Evolutionary conservation across 2,888 invertebrate genomes (phyloP).

Genomic region (Brachyopa scutellaris): DNA sequence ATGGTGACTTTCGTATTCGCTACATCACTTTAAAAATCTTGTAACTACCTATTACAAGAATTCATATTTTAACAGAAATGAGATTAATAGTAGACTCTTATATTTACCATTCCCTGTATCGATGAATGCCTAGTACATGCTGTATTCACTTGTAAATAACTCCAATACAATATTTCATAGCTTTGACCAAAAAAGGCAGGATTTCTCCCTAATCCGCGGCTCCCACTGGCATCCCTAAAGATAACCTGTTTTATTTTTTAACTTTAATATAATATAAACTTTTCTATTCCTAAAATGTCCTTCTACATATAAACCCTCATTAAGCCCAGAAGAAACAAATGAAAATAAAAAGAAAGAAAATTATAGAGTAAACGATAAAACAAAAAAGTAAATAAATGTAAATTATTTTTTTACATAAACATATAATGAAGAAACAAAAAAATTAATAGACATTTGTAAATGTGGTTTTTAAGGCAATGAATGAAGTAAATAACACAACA

Average conservation of each 20-base stretch:
- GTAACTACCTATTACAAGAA: no score
- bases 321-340: constrained; percentile 50
- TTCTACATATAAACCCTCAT: constrained; percentile 29
- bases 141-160: no score
- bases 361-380: constrained; percentile 37
- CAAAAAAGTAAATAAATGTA: constrained; percentile 51
- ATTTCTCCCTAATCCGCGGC: background rate
- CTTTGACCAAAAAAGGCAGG: constrained; percentile 52
- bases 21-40: no score
- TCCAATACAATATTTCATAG: no score
- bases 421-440: constrained; percentile 51
- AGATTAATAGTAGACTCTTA: no score
- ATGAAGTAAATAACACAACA: constrained; percentile 28
- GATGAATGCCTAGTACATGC: no score
- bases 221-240: constrained; percentile 1
- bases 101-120: no score
- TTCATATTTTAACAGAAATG: no score
- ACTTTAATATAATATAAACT: constrained; percentile 27
- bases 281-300: constrained; percentile 53
- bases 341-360: constrained; percentile 27
- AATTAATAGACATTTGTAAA: constrained; percentile 60
- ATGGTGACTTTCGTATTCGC: no score
- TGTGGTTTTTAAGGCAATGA: constrained; percentile 64
- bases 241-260: constrained; percentile 12
- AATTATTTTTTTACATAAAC: constrained; percentile 72